Evolutionary conservation across 1,140 invertebrate genomes (phyloP).

Genomic region (Whitmania pigra): DNA sequence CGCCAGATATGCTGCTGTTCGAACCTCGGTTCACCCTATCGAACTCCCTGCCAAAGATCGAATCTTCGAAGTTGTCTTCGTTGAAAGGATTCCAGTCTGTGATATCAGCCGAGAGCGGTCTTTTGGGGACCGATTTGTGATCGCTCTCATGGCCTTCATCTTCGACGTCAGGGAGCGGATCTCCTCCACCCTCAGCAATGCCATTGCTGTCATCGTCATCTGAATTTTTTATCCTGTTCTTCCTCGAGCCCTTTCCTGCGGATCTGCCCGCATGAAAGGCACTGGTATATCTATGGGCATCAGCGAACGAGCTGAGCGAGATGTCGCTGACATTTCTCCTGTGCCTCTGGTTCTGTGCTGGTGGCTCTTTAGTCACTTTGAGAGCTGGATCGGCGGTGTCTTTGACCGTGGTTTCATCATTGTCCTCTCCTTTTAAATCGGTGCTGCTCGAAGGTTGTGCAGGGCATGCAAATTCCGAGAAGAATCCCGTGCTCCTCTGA

Average conservation of each 20-base stretch:
- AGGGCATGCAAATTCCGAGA: too few relatives aligned
- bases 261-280: constrained; percentile 13
- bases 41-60: constrained; percentile 72
- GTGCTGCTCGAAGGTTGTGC: too few relatives aligned
- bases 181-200: constrained; percentile 53
- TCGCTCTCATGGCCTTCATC: background rate
- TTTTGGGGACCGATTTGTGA: constrained; percentile 27
- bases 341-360: constrained; percentile 41
- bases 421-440: too few relatives aligned
- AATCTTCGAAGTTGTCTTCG: constrained; percentile 59
- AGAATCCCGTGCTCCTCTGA: too few relatives aligned
- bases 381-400: constrained; percentile 23
- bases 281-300: constrained; percentile 26
- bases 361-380: background rate
- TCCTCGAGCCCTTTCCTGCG: too few relatives aligned
- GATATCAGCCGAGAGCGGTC: constrained; percentile 52
- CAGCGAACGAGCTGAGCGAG: constrained; percentile 56
- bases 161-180: background rate
- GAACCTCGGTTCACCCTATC: constrained; percentile 67
- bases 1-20: constrained; percentile 63
- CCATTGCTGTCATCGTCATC: constrained; percentile 48
- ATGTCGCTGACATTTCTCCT: constrained; percentile 72
- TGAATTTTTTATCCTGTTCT: background rate
- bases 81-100: constrained; percentile 69
- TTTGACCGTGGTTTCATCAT: too few relatives aligned